Conservation (phyloP, 1,140 invertebrate species). For the Drosophila kohkoa region DNA sequence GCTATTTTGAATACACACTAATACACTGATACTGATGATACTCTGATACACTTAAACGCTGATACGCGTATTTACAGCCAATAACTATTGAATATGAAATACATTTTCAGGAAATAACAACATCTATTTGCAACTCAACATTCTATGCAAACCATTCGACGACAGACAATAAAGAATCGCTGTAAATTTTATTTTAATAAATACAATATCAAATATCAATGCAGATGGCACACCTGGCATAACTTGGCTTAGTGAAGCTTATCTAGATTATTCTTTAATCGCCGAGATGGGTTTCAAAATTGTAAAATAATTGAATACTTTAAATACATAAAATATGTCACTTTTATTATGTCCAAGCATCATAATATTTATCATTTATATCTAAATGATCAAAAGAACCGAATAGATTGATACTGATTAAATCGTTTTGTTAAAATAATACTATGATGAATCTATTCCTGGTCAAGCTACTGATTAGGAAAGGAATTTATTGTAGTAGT, state of each 20-base stretch:
- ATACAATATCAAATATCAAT: conserved; percentile 7
- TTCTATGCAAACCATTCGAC: conserved; percentile 4
- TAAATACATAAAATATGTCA: not conserved
- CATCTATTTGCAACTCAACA: conserved; percentile 13
- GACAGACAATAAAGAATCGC: not conserved
- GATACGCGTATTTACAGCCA: not conserved
- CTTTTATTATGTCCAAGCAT: too few relatives aligned
- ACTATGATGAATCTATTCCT: too few relatives aligned
- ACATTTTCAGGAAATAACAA: conserved; percentile 20
- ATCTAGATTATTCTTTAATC: not conserved
- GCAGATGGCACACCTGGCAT: conserved; percentile 9
- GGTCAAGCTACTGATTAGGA: too few relatives aligned
- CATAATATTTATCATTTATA: too few relatives aligned
- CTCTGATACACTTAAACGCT: not conserved
- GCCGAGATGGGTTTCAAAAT: not conserved
- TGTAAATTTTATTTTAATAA: conserved; percentile 5
- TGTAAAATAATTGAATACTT: conserved; percentile 24
- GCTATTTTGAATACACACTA: conserved; percentile 53
- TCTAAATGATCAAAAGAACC: too few relatives aligned
- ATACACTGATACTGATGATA: conserved; percentile 41
- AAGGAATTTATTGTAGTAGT: too few relatives aligned
- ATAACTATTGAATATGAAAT: conserved; percentile 12
- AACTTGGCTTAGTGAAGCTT: conserved; percentile 7
- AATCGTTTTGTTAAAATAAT: too few relatives aligned
- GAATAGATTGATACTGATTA: too few relatives aligned